Conservation (phyloP, 2,888 invertebrate genomes). For the Octonoba sinensis region DNA sequence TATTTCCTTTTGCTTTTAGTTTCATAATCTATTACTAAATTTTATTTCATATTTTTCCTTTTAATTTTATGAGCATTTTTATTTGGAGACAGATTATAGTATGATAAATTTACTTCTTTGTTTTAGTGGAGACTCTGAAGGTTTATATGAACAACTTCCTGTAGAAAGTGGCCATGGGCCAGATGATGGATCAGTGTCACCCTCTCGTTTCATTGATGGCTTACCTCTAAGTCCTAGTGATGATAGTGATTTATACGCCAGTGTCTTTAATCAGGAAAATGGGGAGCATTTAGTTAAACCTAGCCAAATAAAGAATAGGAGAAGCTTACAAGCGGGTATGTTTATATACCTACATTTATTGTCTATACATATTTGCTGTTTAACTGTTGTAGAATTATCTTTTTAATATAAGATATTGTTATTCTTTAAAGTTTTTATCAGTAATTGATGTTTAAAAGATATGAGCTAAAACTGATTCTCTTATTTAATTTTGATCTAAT, state of each 20-base stretch:
- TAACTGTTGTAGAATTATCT: too few relatives aligned
- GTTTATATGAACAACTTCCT: constrained; percentile 78
- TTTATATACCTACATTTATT: not conserved
- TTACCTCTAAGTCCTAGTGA: constrained; percentile 76
- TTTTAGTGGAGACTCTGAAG: constrained; percentile 68
- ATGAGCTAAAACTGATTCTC: too few relatives aligned
- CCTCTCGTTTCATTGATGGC: constrained; percentile 74
- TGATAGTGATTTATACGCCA: constrained; percentile 73
- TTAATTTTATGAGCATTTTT: not conserved
- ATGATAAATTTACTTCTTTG: not conserved
- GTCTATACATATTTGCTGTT: not conserved
- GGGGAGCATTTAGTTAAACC: constrained; percentile 73
- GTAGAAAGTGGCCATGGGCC: constrained; percentile 73
- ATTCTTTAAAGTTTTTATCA: too few relatives aligned
- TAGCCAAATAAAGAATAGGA: constrained; percentile 72
- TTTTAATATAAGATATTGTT: too few relatives aligned
- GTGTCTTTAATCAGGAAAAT: constrained; percentile 74
- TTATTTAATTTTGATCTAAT: too few relatives aligned
- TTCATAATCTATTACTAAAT: not conserved
- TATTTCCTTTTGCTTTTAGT: too few relatives aligned
- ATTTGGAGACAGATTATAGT: not conserved
- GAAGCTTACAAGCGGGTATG: constrained; percentile 75
- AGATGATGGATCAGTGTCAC: constrained; percentile 72
- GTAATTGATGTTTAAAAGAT: too few relatives aligned
- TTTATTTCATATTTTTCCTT: not conserved